Base-by-base conservation (phyloP, 2,888 invertebrate genomes). In the Erebia epiphron region DNA sequence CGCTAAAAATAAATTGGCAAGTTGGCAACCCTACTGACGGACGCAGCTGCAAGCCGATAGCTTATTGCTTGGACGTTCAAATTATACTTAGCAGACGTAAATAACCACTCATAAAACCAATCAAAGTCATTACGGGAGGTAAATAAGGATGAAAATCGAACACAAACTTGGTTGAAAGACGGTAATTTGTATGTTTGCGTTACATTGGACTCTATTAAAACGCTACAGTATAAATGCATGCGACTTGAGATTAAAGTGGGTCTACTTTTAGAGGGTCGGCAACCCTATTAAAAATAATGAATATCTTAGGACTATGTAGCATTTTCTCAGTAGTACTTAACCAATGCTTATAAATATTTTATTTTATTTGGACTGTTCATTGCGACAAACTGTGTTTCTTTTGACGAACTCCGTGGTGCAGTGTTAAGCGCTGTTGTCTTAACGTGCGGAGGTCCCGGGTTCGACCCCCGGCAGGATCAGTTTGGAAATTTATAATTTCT, bases 11-110 rank as follows among this genome's bases (percentile, higher is more conserved):
- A 91, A 83, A 79, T 86, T 90, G 89, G 86, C 91, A 91, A 82
- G 79, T 86, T 90, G 89, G 86, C 91, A 92, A 82, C 91, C 92
- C 91, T 91, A 84, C 76, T 78, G 83, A 82, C 78, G 80, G 81
- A 81, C 80, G 86, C 92, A 92, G 92, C 91, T 92, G 92, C 89
- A 86, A 63, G 73, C 86, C 86, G 86, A 89, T 90, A 90, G 86
- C 89, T 88, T 90, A 89, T 88, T 85, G 86, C 88, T 87, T 82
- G 87, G 86, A 86, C 86, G 86, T 85, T 86, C 83, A 82, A 86
- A 86, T 84, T 85, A 85, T 83, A 80, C 80, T 79, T 80, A 73
- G 77, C 85, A 81, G 83, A 80, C 73, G 78, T 78, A 79, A 76
- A 77, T 72, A 76, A 75, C 67, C 77, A 67, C 69, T 69, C n/a